These are phyloP conservation scores for Drosophila incognita DNA, from an alignment of 2,888 invertebrate genomes.

Conservation along the genomic window DNA sequence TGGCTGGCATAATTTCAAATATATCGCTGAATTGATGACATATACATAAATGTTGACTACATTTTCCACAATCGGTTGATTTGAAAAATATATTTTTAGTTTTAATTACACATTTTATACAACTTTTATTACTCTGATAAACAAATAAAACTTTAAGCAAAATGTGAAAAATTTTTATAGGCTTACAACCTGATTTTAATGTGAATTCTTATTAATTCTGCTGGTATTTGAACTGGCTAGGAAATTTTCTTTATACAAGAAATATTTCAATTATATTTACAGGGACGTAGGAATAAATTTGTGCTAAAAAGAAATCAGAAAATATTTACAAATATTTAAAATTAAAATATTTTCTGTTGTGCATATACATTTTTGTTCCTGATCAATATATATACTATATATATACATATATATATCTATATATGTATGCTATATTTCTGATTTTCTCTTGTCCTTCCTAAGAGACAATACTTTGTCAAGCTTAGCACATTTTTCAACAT, in stretches of 20 bases:
- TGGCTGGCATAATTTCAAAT: conserved; percentile 30
- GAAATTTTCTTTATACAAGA: not conserved
- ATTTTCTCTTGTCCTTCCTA: conserved; percentile 16
- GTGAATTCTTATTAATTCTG: not conserved
- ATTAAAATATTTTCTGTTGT: not conserved
- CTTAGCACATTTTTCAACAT: conserved; percentile 39
- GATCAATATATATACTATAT: not conserved
- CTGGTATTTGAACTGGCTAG: not conserved
- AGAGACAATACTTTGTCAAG: conserved; percentile 35
- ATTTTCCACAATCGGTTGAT: not conserved
- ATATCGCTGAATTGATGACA: conserved; percentile 23
- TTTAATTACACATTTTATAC: conserved; percentile 12
- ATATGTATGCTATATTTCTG: not conserved
- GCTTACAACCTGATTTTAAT: not conserved
- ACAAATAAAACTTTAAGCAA: not conserved
- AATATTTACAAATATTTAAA: not conserved
- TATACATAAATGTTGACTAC: not conserved
- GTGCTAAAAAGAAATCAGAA: not conserved
- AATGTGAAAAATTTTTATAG: not conserved
- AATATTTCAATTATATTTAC: not conserved
- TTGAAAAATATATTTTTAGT: conserved; percentile 18
- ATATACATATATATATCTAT: too few species aligned
- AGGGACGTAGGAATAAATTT: not conserved
- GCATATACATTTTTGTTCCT: not conserved
- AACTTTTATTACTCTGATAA: conserved; percentile 24